A percentile compares a stretch with the other conserved stretches of the same genome.
These are phyloP conservation scores for Arnoldichthys spilopterus DNA, from an alignment of 2,797 vertebrate species.

Conservation along the genomic window DNA sequence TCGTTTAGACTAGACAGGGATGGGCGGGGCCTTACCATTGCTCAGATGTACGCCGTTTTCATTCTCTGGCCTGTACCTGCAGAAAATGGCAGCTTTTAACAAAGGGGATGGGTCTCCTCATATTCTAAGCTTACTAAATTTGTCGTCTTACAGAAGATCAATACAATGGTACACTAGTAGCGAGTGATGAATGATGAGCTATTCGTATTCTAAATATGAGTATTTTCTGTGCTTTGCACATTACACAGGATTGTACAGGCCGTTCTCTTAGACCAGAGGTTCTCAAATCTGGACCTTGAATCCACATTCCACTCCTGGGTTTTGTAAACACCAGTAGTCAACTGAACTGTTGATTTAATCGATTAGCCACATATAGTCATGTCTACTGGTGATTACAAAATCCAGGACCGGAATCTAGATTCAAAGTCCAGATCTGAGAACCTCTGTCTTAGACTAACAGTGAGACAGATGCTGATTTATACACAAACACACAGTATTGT, in stretches of 20 bases:
- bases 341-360: no score
- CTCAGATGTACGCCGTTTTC: conserved; percentile 99
- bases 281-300: no score
- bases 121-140: conserved; percentile 39
- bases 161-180: not conserved
- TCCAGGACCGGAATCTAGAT: no score
- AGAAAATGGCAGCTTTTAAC: conserved; percentile 95
- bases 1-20: conserved; percentile 46
- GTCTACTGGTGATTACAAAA: no score
- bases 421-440: no score
- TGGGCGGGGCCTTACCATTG: conserved; percentile 87
- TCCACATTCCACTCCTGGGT: no score
- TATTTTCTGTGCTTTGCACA: not conserved
- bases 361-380: no score
- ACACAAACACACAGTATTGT: conserved; percentile 5
- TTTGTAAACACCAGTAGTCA: no score
- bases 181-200: no score
- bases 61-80: conserved; percentile 99
- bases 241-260: conserved; percentile 16
- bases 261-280: no score
- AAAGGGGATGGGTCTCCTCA: conserved; percentile 54
- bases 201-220: not conserved
- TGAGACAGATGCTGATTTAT: conserved; percentile 9
- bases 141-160: conserved; percentile 40
- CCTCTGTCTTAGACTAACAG: not conserved